Evolutionary conservation across 2,113 vertebrate genomes (phyloP), one percentile per base, ranked within the genome.

Genomic region (Gasterosteus aculeatus): DNA sequence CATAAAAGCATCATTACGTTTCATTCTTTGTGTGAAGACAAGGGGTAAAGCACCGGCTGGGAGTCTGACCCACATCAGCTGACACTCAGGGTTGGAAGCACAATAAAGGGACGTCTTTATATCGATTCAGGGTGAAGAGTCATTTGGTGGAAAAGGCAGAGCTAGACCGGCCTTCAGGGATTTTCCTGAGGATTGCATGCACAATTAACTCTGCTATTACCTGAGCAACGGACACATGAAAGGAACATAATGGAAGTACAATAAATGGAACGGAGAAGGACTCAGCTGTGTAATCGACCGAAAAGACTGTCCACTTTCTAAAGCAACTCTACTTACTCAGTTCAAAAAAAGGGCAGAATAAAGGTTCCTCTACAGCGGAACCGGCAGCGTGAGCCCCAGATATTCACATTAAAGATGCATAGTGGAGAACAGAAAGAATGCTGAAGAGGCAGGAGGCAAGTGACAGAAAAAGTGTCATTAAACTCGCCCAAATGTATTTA

Each of bases 41-140:
- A 16, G 5, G 6, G 18, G 35, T 38, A 3, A 42, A 39, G 22
- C 1, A 7, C 7, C 12, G 19, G 2, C 26, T 1, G 4, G 1
- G 10, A 10, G 9, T 44, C 31, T 0, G 0, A 49, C 35, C 38
- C 38, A 58, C 35, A 31, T 3, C 0, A 69, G 41, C 57, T 51
- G 74, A 69, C 19, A 46, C 33, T 56, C 2, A n/a, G n/a, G n/a
- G n/a, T n/a, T n/a, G n/a, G n/a, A n/a, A 14, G 4, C n/a, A 68
- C n/a, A 56, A 22, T 0, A 22, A 38, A 44, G 12, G 35, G 61
- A 60, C 57, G 51, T 41, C 9, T 70, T 10, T n/a, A 8, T 18
- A 67, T 62, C 57, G 76, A 82, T 26, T 72, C 26, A n/a, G 8
- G 35, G 38, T 10, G 10, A 18, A 10, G n/a, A 15, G 31, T 62